Percentiles rank a stretch among this genome's conserved stretches.
Conservation (phyloP, 2,797 vertebrate species). For the Danio tinwini region DNA sequence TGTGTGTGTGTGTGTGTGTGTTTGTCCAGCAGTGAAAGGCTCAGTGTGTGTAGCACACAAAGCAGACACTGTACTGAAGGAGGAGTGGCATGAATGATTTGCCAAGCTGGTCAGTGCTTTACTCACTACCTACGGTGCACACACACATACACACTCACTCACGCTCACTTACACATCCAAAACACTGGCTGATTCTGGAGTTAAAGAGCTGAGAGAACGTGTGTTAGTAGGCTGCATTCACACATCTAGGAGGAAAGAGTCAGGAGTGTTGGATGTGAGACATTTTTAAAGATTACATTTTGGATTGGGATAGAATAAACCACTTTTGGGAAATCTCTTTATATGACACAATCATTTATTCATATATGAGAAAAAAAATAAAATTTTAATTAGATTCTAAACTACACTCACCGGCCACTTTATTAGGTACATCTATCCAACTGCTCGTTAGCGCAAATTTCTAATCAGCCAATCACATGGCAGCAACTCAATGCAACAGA, state of each 20-base stretch:
- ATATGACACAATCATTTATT: too few species aligned
- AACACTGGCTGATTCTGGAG: conserved; percentile 23
- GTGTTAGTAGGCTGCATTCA: background rate
- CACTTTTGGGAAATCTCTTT: too few species aligned
- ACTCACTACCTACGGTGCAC: conserved; percentile 46
- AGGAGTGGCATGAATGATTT: conserved; percentile 68
- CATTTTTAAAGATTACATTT: background rate
- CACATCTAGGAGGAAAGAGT: background rate
- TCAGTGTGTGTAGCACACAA: conserved; percentile 77
- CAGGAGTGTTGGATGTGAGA: background rate
- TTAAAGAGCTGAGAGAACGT: conserved; percentile 27
- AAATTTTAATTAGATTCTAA: too few species aligned
- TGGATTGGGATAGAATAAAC: background rate
- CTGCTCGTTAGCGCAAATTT: too few species aligned
- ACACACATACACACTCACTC: conserved; percentile 16
- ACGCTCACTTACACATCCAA: conserved; percentile 59
- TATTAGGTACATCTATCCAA: too few species aligned
- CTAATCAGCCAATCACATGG: too few species aligned
- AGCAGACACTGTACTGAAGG: conserved; percentile 73
- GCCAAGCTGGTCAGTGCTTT: conserved; percentile 65
- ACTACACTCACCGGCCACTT: too few species aligned
- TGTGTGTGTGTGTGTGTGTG: conserved; percentile 28
- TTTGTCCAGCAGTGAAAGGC: conserved; percentile 57
- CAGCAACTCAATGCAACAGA: too few species aligned
- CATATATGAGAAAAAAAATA: too few species aligned